Evolutionary conservation across 2,888 invertebrate genomes (phyloP), one percentile per base, ranked within the genome.

Genomic region (Tetragonisca angustula): DNA sequence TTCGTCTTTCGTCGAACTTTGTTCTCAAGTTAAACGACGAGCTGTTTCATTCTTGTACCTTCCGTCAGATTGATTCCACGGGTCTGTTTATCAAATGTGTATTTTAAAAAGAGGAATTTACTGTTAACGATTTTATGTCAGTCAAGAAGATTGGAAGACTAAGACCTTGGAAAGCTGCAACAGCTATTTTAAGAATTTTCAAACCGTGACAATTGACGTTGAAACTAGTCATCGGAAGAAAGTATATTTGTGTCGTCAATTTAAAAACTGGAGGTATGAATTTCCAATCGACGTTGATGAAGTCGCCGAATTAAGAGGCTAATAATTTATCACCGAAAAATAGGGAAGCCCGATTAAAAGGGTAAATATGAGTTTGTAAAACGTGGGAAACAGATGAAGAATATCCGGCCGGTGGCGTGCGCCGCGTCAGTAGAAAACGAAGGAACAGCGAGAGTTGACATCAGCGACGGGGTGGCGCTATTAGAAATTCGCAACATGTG

Each of bases 401-500:
- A 61, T 76, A 72, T 76, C 64, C 71, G 73, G 56, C 27, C 36
- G 52, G 27, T 61, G 71, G 62, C 72, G 76, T 59, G 75, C 52
- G 43, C 19, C 59, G 52, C 78, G 72, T 65, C 67, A 75, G 56
- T 81, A 77, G 76, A 77, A 87, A 80, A 65, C 71, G 76, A 64
- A 73, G 70, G 56, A 64, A 77, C 80, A 78, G 83, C 78, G 76
- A 83, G 79, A 85, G 79, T 81, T 81, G 84, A 81, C 80, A 78
- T 86, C 82, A 65, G 75, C 65, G 54, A 68, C 71, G 43, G 43
- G 9, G 11, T 43, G 75, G 85, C 61, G 72, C 84, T 83, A 81
- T 88, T 88, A 88, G 87, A 87, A 88, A 87, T 89, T 87, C 89
- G 89, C 88, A 88, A 91, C 91, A 91, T 90, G 88, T 91, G 91